Conservation (phyloP, 2,797 vertebrate genomes). For the Pangasius mekongensis region DNA sequence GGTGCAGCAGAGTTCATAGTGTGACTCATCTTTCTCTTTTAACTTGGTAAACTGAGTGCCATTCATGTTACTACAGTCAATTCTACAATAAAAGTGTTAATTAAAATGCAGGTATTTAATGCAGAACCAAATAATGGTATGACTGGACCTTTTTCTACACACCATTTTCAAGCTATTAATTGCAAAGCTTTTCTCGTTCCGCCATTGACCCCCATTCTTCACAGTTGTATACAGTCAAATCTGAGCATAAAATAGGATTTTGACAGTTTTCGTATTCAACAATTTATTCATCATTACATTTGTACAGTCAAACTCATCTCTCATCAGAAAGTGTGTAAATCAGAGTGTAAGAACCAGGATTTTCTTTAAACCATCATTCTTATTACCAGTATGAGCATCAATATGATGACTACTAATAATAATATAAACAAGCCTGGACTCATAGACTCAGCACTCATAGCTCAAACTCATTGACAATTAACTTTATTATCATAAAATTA, state of each 20-base stretch:
- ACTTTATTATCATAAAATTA: background rate
- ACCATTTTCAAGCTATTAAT: background rate
- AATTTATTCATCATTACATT: background rate
- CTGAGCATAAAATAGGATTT: background rate
- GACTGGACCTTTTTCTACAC: background rate
- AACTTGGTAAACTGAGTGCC: background rate
- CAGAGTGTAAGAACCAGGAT: background rate
- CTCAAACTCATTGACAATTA: background rate
- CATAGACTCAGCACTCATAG: background rate
- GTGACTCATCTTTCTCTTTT: constrained; percentile 37
- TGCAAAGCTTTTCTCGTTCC: background rate
- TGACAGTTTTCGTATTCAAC: background rate
- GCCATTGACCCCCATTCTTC: background rate
- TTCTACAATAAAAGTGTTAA: background rate
- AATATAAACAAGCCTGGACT: background rate
- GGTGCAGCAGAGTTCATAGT: background rate
- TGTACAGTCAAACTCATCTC: background rate
- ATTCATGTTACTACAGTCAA: background rate
- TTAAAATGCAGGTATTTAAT: background rate
- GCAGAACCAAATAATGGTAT: background rate
- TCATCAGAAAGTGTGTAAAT: background rate
- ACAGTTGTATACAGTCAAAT: too few relatives aligned
- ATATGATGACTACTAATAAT: background rate
- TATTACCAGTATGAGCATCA: background rate
- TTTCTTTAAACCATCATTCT: background rate